Base-by-base conservation (phyloP, 2,797 vertebrate genomes). In the Acrocephalus scirpaceus region DNA sequence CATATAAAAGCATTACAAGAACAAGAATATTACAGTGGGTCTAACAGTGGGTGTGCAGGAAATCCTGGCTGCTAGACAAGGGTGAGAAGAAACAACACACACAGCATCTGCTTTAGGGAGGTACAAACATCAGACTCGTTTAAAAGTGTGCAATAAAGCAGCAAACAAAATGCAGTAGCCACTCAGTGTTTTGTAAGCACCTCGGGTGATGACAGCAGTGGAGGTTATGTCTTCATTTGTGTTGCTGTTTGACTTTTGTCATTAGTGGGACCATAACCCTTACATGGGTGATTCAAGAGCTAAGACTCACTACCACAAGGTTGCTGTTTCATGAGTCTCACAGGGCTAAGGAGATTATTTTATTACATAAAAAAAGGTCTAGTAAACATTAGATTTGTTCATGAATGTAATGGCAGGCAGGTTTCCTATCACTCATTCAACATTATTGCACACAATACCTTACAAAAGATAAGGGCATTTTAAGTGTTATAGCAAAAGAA, bases 41-140 rank as follows among this genome's bases (percentile, higher is more conserved):
- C 74, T 93, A 66, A 75, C 91, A 89, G 91, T 53, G 76, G 77
- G 71, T 79, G 67, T 82, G 74, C 84, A 91, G 78, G 80, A 93
- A 89, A 88, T 84, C 53, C 84, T 93, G 84, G 65, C 93, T 94
- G 86, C 78, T 71, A 71, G 50, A 92, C 77, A 89, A 93, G 67
- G 64, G 50, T 2, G 13, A 84, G 71, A 51, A 82, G 84, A 54
- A 89, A 73, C 54, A 71, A 9, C 84, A 90, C 50, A 32, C 84
- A 60, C 2, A 70, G 69, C 91, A 92, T 50, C 91, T 94, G 89
- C 89, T 90, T 90, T 83, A 69, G 92, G 87, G 86, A 93, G 13
- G 6, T 67, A 30, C 25, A 51, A 88, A 83, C 40, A 86, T 65
- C 80, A 67, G 65, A 65, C n/a, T 85, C 15, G 0, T 64, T 81